phyloP scores from a whole-genome alignment of 1,140 invertebrate genomes.

The Cyphomyrmex costatus region DNA sequence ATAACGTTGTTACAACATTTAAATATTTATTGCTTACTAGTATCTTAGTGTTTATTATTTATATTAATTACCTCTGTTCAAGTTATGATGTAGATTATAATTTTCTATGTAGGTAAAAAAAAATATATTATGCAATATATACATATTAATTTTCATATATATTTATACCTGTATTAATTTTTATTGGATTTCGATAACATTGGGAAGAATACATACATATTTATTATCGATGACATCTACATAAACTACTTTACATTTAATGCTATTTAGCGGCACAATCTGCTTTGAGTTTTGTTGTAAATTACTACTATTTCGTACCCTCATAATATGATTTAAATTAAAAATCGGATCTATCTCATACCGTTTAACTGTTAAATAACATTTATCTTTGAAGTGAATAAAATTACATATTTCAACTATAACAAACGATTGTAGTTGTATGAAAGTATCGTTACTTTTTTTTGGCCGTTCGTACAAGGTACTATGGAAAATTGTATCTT shows the following conservation, averaged over 20 bases:
- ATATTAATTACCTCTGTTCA: too few species aligned
- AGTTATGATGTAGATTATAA: too few species aligned
- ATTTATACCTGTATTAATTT: too few species aligned
- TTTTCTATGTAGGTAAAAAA: too few species aligned
- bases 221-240: too few species aligned
- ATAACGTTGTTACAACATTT: too few species aligned
- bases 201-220: background rate
- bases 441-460: background rate
- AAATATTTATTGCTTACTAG: too few species aligned
- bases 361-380: background rate
- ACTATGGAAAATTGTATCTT: background rate
- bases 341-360: background rate
- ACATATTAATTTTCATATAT: too few species aligned
- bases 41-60: too few species aligned
- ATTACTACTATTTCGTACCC: background rate
- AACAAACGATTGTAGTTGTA: background rate
- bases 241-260: background rate
- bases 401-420: background rate
- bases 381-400: background rate
- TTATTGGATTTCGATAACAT: background rate
- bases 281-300: background rate
- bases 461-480: background rate
- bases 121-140: too few species aligned
- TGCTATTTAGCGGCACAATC: background rate
- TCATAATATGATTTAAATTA: slow-evolving; percentile 2